Conservation (phyloP, 2,797 vertebrate species). For the Rachycentron canadum region DNA sequence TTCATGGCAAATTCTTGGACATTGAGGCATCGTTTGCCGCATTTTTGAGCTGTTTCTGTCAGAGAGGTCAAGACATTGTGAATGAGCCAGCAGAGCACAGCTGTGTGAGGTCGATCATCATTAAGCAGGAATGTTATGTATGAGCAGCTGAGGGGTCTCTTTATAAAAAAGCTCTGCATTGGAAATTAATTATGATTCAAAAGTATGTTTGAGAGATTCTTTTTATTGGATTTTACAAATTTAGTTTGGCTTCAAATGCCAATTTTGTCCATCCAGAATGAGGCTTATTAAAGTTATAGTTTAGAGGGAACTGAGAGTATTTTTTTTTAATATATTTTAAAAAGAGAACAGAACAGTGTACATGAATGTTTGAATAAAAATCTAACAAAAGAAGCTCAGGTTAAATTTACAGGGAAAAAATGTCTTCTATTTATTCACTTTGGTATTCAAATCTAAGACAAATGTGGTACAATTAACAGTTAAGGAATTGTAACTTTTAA, state of each 20-base stretch:
- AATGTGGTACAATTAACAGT: background rate
- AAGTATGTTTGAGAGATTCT: conserved; percentile 5
- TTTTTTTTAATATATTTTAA: background rate
- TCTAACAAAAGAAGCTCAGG: background rate
- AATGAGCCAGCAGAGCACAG: conserved; percentile 44
- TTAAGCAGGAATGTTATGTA: conserved; percentile 52
- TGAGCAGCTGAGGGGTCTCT: conserved; percentile 41
- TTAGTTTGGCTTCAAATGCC: background rate
- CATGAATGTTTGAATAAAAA: background rate
- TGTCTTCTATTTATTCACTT: conserved; percentile 13
- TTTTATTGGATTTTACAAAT: conserved; percentile 9
- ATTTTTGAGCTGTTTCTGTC: conserved; percentile 33
- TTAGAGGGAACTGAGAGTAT: background rate
- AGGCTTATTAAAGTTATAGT: background rate
- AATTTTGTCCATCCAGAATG: conserved; percentile 2
- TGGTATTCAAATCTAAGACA: background rate
- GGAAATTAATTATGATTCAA: background rate
- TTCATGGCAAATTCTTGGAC: conserved; percentile 5
- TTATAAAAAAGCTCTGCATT: conserved; percentile 18
- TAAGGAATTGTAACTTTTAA: background rate
- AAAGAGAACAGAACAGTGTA: background rate
- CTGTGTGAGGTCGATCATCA: conserved; percentile 49
- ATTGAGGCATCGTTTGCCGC: background rate
- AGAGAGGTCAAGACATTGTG: conserved; percentile 39
- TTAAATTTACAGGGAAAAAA: conserved; percentile 9